Percentiles rank a stretch among this genome's conserved stretches.
These are phyloP conservation scores for Atrina japonica DNA, from an alignment of 2,888 invertebrate species.

Conservation along the genomic window DNA sequence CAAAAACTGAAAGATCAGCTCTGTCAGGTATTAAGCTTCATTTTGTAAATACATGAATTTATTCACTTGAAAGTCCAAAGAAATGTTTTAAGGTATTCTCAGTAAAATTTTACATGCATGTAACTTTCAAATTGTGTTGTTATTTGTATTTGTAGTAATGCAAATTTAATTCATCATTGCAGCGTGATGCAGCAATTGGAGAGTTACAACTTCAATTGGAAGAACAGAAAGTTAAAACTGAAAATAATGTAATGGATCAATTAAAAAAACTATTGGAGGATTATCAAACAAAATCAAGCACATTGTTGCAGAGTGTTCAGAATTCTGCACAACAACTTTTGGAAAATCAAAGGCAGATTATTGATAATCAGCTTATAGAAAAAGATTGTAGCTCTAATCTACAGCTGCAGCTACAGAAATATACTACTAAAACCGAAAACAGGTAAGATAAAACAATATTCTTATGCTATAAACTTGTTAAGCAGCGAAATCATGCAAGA, in stretches of 20 bases:
- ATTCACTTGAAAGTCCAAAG: too few relatives aligned
- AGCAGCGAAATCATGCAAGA: too few relatives aligned
- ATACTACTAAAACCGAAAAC: too few relatives aligned
- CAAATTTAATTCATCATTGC: constrained; percentile 10
- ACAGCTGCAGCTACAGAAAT: too few relatives aligned
- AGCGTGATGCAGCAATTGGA: constrained; percentile 63
- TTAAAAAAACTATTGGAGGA: not conserved
- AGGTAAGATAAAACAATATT: too few relatives aligned
- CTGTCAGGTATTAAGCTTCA: constrained; percentile 38
- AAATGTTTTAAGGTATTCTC: too few relatives aligned
- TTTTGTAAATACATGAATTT: not conserved
- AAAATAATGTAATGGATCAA: not conserved
- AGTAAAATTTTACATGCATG: too few relatives aligned
- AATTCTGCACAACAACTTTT: constrained; percentile 35
- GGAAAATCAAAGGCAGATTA: constrained; percentile 36
- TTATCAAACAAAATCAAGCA: constrained; percentile 1
- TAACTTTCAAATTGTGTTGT: not conserved
- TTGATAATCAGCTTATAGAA: constrained; percentile 37
- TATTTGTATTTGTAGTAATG: not conserved
- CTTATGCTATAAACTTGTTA: too few relatives aligned
- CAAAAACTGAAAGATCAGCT: constrained; percentile 52
- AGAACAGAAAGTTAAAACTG: constrained; percentile 4
- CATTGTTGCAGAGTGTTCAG: not conserved
- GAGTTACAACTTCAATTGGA: constrained; percentile 50
- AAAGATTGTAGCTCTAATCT: constrained; percentile 1